These are phyloP conservation scores for Butorides virescens DNA, from an alignment of 2,113 vertebrate genomes.

Conservation along the genomic window DNA sequence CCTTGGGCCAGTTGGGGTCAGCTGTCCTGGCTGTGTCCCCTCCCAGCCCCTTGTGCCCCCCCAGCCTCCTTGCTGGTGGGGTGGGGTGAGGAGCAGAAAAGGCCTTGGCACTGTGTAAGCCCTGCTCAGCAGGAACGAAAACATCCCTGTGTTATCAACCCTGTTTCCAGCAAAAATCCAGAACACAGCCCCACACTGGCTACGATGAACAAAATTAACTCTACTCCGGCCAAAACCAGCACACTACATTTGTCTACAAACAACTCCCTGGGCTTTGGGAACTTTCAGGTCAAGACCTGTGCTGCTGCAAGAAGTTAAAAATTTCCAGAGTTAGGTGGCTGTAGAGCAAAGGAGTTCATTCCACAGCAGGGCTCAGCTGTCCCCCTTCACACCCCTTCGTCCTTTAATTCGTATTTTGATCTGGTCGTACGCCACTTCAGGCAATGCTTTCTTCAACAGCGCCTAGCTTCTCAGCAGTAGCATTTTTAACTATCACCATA, in stretches of 20 bases:
- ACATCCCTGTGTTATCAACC: no score
- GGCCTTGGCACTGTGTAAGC: no score
- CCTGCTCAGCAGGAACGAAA: no score
- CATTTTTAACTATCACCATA: background rate
- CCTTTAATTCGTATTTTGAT: background rate
- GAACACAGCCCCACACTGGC: no score
- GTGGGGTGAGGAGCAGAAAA: no score
- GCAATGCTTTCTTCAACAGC: background rate
- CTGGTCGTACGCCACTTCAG: background rate
- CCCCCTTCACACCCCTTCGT: background rate
- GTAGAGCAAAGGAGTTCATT: background rate
- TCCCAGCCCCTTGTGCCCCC: no score
- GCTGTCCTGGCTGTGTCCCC: no score
- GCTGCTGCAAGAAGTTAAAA: background rate
- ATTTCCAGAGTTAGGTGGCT: background rate
- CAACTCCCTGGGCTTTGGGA: background rate
- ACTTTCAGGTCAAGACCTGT: background rate
- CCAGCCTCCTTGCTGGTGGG: no score
- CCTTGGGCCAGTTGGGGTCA: no score
- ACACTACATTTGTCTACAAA: background rate
- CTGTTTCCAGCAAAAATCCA: no score
- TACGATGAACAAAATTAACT: no score
- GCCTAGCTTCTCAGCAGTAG: background rate
- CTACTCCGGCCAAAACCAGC: no score
- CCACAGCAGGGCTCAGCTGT: background rate